phyloP scores from a whole-genome alignment of 1,140 invertebrate species.

The Carposina sasakii region DNA sequence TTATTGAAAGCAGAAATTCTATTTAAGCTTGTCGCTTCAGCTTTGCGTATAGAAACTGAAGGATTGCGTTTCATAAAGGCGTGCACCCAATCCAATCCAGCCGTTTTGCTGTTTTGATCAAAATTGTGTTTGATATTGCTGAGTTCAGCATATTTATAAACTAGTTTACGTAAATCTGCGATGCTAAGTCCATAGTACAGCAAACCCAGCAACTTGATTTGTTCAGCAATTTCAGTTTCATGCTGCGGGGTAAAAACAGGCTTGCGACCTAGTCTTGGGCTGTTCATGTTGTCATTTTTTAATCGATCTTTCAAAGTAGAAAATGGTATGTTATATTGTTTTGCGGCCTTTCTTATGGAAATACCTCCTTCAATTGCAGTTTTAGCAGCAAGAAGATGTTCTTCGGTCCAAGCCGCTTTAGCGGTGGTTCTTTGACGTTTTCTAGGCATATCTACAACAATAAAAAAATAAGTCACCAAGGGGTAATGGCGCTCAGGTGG shows the following conservation, averaged over 20 bases:
- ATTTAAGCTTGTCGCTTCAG: no score
- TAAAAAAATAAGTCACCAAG: slow-evolving; percentile 20
- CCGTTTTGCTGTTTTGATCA: no score
- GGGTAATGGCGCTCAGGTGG: slow-evolving; percentile 15
- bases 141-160: slow-evolving; percentile 32
- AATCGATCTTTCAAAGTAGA: slow-evolving; percentile 25
- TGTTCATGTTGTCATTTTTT: slow-evolving; percentile 26
- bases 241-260: slow-evolving; percentile 32
- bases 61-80: no score
- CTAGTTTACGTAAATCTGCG: slow-evolving; percentile 26
- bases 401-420: slow-evolving; percentile 26
- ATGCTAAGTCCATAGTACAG: slow-evolving; percentile 22
- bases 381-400: slow-evolving; percentile 19
- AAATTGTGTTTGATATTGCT: no score
- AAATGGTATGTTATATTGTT: slow-evolving; percentile 24
- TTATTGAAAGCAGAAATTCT: no score
- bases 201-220: slow-evolving; percentile 23
- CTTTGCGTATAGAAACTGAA: no score
- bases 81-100: no score
- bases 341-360: slow-evolving; percentile 25
- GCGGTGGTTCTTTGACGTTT: slow-evolving; percentile 26
- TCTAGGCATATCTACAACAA: slow-evolving; percentile 28
- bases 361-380: slow-evolving; percentile 19
- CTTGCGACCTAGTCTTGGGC: slow-evolving; percentile 30
- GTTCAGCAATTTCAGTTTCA: slow-evolving; percentile 37